phyloP scores from a whole-genome alignment of 2,888 invertebrate species.

The Diplolepis rosae region DNA sequence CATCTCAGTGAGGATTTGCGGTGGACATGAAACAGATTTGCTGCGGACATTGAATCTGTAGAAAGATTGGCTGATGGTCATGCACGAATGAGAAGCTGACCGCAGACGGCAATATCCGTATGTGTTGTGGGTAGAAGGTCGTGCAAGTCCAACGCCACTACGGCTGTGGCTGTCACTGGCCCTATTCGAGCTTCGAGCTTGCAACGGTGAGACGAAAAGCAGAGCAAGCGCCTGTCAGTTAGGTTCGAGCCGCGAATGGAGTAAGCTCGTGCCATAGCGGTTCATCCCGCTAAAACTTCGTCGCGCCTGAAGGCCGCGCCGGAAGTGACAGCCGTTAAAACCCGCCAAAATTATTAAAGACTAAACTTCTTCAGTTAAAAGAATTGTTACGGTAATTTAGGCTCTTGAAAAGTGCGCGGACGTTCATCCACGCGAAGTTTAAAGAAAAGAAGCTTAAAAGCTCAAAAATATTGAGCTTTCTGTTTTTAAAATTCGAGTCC shows the following conservation, averaged over 20 bases:
- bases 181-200: conserved; percentile 8
- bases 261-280: conserved; percentile 38
- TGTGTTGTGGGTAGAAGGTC: conserved; percentile 31
- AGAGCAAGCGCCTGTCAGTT: conserved; percentile 55
- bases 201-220: conserved; percentile 18
- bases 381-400: background rate
- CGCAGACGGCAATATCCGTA: conserved; percentile 28
- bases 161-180: conserved; percentile 26
- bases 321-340: too few species aligned
- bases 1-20: background rate
- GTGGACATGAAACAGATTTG: conserved; percentile 15
- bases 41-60: conserved; percentile 28
- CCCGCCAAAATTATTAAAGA: too few species aligned
- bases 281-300: conserved; percentile 1
- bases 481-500: background rate
- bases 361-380: too few species aligned
- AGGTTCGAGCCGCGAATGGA: conserved; percentile 61
- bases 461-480: background rate
- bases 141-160: conserved; percentile 26
- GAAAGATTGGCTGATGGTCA: conserved; percentile 15
- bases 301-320: conserved; percentile 24
- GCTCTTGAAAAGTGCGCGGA: background rate
- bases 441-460: background rate
- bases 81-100: background rate
- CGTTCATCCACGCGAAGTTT: background rate